phyloP scores from a whole-genome alignment of 2,888 invertebrate species.

The Chelonus formosanus region DNA sequence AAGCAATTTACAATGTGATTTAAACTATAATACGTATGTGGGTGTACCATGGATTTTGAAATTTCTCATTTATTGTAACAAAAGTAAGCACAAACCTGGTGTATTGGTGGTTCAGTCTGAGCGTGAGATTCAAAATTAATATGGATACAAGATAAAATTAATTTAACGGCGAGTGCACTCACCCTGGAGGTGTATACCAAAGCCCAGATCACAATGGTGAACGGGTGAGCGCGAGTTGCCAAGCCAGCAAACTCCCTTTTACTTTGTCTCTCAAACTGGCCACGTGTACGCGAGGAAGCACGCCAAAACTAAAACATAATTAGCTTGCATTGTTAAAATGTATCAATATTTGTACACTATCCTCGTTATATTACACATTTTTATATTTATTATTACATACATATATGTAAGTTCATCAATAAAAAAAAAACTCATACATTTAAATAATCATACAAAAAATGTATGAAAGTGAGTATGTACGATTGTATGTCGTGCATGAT shows the following conservation, averaged over 20 bases:
- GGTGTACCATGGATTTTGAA: conserved; percentile 20
- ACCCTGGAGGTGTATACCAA: conserved; percentile 59
- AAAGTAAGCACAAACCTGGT: conserved; percentile 39
- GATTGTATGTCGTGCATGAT: background rate
- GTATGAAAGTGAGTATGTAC: background rate
- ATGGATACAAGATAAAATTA: conserved; percentile 64
- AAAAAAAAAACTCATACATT: background rate
- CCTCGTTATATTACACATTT: conserved; percentile 47
- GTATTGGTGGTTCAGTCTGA: conserved; percentile 3
- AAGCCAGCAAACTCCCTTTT: conserved; percentile 51
- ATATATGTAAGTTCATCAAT: too few relatives aligned
- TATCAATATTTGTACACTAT: conserved; percentile 64
- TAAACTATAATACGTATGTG: conserved; percentile 13
- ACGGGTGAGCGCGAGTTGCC: conserved; percentile 50
- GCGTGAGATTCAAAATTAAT: conserved; percentile 57
- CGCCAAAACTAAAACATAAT: conserved; percentile 63
- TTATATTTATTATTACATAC: background rate
- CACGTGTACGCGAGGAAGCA: conserved; percentile 43
- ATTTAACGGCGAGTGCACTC: conserved; percentile 61
- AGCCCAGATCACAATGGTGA: conserved; percentile 63
- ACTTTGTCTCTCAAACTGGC: conserved; percentile 3
- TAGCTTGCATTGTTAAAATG: conserved; percentile 64
- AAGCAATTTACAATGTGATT: background rate
- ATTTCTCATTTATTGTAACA: conserved; percentile 39
- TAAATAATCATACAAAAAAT: background rate